Base-by-base conservation (phyloP, 30 jellyfish, hydroid and myxozoan species). In the Chironex yamaguchii region DNA sequence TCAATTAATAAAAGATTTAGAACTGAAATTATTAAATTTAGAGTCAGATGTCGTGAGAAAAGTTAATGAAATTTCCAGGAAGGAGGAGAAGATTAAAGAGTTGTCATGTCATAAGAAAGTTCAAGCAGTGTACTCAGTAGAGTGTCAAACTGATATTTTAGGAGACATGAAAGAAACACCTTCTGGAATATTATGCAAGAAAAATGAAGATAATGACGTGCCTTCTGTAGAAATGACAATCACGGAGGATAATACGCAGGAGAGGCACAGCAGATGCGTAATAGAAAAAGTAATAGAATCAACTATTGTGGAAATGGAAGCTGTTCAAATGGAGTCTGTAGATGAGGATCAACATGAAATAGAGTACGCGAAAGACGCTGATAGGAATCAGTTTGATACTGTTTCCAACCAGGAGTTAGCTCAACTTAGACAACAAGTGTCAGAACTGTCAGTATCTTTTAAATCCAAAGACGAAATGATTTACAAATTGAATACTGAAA, bases 21-120 rank as follows among this genome's bases (percentile, higher is more conserved):
- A 85, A 72, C 49, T 62, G 27, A 87, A 85, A 34, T 29, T 62
- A 36, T 24, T 50, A 0, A 85, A 85, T 31, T 54, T 84, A 14
- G 95, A 85, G 71, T 27, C 79, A 28, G 89, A 74, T 4, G 76
- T 77, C 36, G 58, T 79, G 89, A 88, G 69, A 90, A 85, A 79
- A 48, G 96, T 77, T 58, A 62, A 42, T 42, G 58, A 42, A 42
- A 17, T 42, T 6, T 6, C 17, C 13, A 42, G 58, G 17, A 9
- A 6, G 9, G 58, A 17, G 13, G 58, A 42, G 17, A 42, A 42
- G 17, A 6, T 42, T 9, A 42, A 42, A 17, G 17, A 42, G 9
- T n/a, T n/a, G n/a, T n/a, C n/a, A n/a, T n/a, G n/a, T n/a, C 58
- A 42, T 9, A 17, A 42, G 17, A 6, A 6, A 17, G 13, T 6